Percentiles rank a stretch among this genome's conserved stretches.
These are phyloP conservation scores for Psittacara wagleri DNA, from an alignment of 2,113 vertebrate species.

Conservation along the genomic window DNA sequence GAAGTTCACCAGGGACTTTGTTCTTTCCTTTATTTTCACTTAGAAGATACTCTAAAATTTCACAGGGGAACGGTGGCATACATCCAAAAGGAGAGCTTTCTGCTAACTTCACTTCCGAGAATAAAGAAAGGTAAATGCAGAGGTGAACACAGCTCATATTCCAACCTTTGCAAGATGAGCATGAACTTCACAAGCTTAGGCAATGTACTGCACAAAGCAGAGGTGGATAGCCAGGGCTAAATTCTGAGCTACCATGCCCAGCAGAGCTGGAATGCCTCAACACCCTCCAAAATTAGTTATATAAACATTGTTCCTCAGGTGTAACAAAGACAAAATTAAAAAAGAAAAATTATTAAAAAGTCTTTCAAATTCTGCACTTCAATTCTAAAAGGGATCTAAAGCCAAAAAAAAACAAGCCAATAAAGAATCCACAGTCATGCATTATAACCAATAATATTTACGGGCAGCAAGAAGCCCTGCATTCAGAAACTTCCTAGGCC, in stretches of 20 bases:
- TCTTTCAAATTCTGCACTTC: conserved; percentile 42
- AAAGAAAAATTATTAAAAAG: neutral
- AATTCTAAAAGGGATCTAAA: conserved; percentile 25
- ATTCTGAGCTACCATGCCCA: neutral
- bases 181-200: neutral
- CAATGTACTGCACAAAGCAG: neutral
- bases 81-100: neutral
- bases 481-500: conserved; percentile 70
- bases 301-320: neutral
- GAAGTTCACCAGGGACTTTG: neutral
- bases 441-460: conserved; percentile 58
- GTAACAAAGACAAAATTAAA: neutral
- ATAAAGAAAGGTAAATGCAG: neutral
- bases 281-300: neutral
- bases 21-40: neutral
- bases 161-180: neutral
- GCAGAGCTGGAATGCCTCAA: neutral
- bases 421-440: neutral
- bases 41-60: neutral
- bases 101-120: neutral
- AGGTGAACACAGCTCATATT: neutral
- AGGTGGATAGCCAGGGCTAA: neutral
- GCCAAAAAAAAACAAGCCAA: conserved; percentile 29
- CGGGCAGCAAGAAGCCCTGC: neutral
- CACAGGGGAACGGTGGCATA: neutral